Base-by-base conservation (phyloP, 2,888 invertebrate species). In the Phymatocera aterrima region DNA sequence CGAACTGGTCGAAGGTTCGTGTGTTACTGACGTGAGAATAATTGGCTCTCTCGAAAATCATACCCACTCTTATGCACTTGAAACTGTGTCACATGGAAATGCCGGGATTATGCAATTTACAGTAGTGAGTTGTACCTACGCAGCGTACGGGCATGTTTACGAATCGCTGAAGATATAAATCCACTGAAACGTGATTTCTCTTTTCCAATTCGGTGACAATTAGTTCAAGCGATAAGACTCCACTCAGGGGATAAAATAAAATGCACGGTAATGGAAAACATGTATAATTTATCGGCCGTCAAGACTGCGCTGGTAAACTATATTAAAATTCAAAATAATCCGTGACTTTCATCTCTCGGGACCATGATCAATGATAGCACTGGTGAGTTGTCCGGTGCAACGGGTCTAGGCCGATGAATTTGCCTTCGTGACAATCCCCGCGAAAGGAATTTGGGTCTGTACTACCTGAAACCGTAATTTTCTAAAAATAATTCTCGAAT, bases 1-100 rank as follows among this genome's bases (percentile, higher is more conserved):
- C 46, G 43, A 46, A 40, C 24, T 46, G 68, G 68, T 24, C 24
- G 46, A 68, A 43, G 12, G 37, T 51, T 37, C 51, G 72, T 51
- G 51, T 72, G 51, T 51, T 72, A 28, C 51, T 54, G 72, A 54
- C 72, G 72, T 54, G 18, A 54, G 21, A 72, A 72, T 72, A 72
- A 72, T 72, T 51, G 54, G 34, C 72, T 43, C 51, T 72, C 54
- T 31, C 37, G 6, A 8, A 54, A 72, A 72, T 46, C 28, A n/a
- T 46, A 28, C 31, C 46, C 15, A 64, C 61, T 34, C 21, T 37
- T 37, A 37, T 37, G 18, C 18, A 24, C 34, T 18, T 8, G 34
- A 3, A 37, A 31, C 18, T n/a, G 18, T 34, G 34, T 37, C n/a
- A 18, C 8, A 64, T 21, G 15, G 8, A 28, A 57, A 57, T 15